Evolutionary conservation across 1,140 invertebrate species (phyloP).

Genomic region (Cotesia glomerata): DNA sequence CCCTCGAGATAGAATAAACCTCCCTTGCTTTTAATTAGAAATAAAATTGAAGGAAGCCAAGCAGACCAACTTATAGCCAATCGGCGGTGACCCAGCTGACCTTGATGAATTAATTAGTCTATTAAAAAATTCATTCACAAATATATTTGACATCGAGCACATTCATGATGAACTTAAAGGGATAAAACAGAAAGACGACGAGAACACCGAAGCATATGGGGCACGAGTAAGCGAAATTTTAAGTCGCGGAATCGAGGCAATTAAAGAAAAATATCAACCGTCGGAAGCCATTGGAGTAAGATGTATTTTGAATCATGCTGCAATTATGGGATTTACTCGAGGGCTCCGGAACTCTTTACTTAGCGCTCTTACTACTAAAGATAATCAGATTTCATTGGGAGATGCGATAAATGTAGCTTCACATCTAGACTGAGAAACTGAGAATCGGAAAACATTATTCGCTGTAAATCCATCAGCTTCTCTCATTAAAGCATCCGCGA

Average conservation of each 20-base stretch:
- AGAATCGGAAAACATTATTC: too few species aligned
- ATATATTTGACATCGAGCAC: neutral
- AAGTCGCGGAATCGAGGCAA: neutral
- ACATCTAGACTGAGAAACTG: too few species aligned
- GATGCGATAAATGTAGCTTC: too few species aligned
- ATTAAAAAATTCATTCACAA: neutral
- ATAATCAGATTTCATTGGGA: too few species aligned
- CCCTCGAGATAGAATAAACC: neutral
- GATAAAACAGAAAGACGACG: neutral
- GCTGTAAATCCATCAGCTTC: too few species aligned
- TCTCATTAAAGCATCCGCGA: too few species aligned
- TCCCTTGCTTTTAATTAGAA: conserved; percentile 1
- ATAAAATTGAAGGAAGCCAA: conserved; percentile 10
- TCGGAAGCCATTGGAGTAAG: neutral
- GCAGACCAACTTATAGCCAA: neutral
- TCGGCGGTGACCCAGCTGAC: neutral
- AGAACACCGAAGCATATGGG: neutral
- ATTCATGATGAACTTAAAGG: neutral
- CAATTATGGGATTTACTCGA: neutral
- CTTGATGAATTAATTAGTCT: neutral
- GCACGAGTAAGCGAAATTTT: neutral
- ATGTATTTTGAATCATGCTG: neutral
- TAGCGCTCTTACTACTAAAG: too few species aligned
- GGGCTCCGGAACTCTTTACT: neutral
- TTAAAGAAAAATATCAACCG: neutral